Base-by-base conservation (phyloP, 1,140 invertebrate genomes). In the Habropoda laboriosa region DNA sequence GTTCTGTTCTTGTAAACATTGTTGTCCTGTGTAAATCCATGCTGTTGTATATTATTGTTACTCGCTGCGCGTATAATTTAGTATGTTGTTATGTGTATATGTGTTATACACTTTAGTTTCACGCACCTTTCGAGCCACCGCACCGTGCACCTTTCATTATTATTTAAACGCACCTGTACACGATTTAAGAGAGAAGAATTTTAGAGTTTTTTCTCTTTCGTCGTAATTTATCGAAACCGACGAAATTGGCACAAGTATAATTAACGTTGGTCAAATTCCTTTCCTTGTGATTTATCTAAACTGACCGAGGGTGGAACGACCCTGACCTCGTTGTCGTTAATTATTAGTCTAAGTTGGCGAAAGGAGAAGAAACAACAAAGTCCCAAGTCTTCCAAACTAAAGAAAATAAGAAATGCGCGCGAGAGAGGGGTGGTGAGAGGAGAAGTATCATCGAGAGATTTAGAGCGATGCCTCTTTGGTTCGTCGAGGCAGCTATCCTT, bases 351-450 rank as follows among this genome's bases (percentile, higher is more conserved):
- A 89, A 88, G 81, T 79, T 82, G 72, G 75, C 63, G 75, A 10
- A 75, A 84, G 53, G 55, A 47, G 78, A 82, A 40, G 10, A 88
- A n/a, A 85, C 91, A 91, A 89, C 90, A 91, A 89, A 92, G 84
- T 92, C 89, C 76, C 81, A 91, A 16, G 91, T 91, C 90, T 92
- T 92, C 90, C 91, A 91, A 88, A 89, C 49, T 35, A 80, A 42
- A 42, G 40, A 42, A 27, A 55, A 55, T 1, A 30, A 58, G 6
- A 49, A 49, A 42, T n/a, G n/a, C n/a, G n/a, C n/a, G n/a, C n/a
- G 30, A 57, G 24, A 27, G 55, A 57, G 8, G 24, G 12, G 18
- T 16, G 32, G 18, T 40, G 13, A 35, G 18, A 35, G 0, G 40
- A 63, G 47, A 38, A 79, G 76, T 79, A 79, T 74, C 55, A 85